Evolutionary conservation across 2,888 invertebrate species (phyloP).

Genomic region (Tenthredo distinguenda): DNA sequence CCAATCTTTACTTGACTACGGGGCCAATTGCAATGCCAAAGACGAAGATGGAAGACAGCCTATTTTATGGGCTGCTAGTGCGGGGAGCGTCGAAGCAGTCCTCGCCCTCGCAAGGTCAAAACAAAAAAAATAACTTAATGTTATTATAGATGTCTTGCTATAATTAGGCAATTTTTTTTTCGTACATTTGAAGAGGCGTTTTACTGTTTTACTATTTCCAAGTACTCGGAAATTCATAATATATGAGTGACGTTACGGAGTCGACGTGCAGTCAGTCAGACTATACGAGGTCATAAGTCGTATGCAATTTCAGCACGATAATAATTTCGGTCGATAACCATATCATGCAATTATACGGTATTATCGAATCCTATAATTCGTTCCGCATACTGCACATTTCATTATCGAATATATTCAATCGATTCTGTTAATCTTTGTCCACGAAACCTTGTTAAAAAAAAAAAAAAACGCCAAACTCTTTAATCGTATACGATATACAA

Average conservation of each 20-base stretch:
- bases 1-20: constrained; percentile 87
- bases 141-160: too few relatives aligned
- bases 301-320: constrained; percentile 34
- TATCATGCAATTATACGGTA: background rate
- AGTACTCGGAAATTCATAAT: background rate
- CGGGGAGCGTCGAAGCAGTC: constrained; percentile 96
- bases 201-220: background rate
- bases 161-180: background rate
- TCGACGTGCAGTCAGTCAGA: constrained; percentile 11
- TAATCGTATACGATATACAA: too few relatives aligned
- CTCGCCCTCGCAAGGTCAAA: constrained; percentile 87
- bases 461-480: too few relatives aligned
- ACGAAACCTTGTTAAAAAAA: too few relatives aligned
- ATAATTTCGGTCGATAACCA: constrained; percentile 39
- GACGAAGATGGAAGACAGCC: constrained; percentile 97
- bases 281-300: background rate
- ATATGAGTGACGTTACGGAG: constrained; percentile 8
- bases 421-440: background rate
- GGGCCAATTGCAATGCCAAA: constrained; percentile 90
- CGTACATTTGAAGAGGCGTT: background rate
- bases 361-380: background rate
- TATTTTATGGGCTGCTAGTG: constrained; percentile 97
- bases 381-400: background rate
- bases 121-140: background rate
- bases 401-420: background rate